Evolutionary conservation across 2,113 vertebrate species (phyloP).

Genomic region (Ammodytes marinus): DNA sequence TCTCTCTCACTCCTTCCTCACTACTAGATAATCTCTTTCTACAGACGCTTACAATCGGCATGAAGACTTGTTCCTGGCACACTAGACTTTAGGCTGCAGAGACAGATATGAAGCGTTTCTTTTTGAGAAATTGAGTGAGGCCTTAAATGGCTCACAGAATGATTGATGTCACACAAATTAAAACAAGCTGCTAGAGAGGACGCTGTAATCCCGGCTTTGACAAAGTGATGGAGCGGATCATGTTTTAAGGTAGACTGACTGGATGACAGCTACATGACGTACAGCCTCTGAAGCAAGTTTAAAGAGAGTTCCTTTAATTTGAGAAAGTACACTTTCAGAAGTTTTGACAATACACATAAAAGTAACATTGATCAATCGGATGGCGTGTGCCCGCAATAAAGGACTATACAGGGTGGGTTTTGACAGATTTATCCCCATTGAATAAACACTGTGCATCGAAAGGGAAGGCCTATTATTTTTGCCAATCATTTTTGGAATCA

Average conservation of each 20-base stretch:
- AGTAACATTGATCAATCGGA: neutral
- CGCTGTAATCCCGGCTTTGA: conserved; percentile 42
- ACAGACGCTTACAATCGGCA: conserved; percentile 28
- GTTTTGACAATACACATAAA: conserved; percentile 5
- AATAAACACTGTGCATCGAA: too few species aligned
- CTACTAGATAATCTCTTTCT: conserved; percentile 52
- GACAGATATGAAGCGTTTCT: conserved; percentile 36
- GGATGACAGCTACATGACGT: conserved; percentile 5
- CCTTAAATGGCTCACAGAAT: conserved; percentile 20
- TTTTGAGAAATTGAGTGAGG: conserved; percentile 32
- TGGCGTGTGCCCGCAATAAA: neutral
- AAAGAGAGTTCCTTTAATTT: conserved; percentile 11
- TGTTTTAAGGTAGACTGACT: conserved; percentile 22
- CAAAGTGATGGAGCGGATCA: conserved; percentile 52
- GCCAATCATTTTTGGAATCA: neutral
- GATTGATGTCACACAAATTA: conserved; percentile 57
- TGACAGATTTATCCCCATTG: neutral
- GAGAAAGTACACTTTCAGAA: conserved; percentile 8
- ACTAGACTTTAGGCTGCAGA: conserved; percentile 16
- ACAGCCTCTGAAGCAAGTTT: neutral
- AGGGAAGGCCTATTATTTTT: too few species aligned
- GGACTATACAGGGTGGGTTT: neutral
- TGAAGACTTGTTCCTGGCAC: conserved; percentile 7
- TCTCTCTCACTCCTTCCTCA: neutral
- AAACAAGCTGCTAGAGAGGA: conserved; percentile 28